These are phyloP conservation scores for Sycobia sp. DNA, from an alignment of 1,140 invertebrate species.

Conservation along the genomic window DNA sequence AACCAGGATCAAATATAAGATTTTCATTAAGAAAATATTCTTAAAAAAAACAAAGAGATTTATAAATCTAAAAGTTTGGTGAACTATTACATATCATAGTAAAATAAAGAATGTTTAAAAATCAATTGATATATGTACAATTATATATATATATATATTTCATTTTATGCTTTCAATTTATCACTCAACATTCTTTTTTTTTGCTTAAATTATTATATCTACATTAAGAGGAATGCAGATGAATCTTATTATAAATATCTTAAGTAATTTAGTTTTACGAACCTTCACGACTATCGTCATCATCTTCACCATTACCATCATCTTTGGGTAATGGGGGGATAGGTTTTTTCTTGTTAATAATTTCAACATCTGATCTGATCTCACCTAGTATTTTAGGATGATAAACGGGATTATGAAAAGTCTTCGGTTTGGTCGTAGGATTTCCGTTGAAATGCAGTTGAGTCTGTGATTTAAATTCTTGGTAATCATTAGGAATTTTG, in stretches of 20 bases:
- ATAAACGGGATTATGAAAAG: constrained; percentile 12
- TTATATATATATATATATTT: too few species aligned
- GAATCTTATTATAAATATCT: neutral
- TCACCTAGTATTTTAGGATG: constrained; percentile 38
- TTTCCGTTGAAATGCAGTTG: constrained; percentile 49
- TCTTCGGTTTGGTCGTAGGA: constrained; percentile 4
- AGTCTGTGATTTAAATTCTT: constrained; percentile 46
- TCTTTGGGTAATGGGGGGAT: constrained; percentile 37
- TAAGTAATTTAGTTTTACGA: constrained; percentile 5
- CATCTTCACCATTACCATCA: constrained; percentile 39
- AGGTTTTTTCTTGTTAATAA: constrained; percentile 52
- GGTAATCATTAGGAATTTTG: constrained; percentile 40
- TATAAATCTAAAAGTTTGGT: too few species aligned
- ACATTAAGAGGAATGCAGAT: too few species aligned
- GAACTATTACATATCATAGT: too few species aligned
- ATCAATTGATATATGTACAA: too few species aligned
- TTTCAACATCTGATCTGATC: constrained; percentile 51
- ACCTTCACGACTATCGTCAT: constrained; percentile 34
- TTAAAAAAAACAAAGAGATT: too few species aligned
- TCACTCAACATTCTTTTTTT: too few species aligned
- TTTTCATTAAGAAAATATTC: too few species aligned
- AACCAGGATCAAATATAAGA: too few species aligned
- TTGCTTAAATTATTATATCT: too few species aligned
- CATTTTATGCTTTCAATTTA: too few species aligned
- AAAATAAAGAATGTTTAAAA: too few species aligned